Conservation (phyloP, 2,888 invertebrate species). For the Magallana nippona region DNA sequence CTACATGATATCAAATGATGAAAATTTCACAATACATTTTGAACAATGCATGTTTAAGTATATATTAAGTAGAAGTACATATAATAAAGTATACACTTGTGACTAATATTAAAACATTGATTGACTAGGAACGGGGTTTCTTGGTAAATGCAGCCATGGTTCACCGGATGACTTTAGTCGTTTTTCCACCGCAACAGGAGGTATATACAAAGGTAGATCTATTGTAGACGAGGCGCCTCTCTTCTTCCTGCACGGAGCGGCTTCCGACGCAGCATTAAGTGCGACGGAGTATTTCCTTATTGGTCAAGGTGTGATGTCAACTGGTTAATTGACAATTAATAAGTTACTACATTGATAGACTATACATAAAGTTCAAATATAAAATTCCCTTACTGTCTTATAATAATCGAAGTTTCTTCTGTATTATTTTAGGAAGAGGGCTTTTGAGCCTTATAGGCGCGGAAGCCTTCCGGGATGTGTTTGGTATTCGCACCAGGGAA, state of each 20-base stretch:
- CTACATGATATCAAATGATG: not conserved
- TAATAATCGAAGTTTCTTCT: no score
- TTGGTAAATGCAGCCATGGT: slow-evolving; percentile 45
- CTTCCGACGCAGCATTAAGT: slow-evolving; percentile 34
- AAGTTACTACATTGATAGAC: no score
- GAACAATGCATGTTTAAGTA: no score
- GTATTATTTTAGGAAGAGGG: not conserved
- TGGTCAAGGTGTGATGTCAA: slow-evolving; percentile 6
- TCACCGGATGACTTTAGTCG: slow-evolving; percentile 26
- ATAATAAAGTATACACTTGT: no score
- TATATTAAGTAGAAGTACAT: no score
- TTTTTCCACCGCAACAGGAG: slow-evolving; percentile 28
- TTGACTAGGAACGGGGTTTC: not conserved
- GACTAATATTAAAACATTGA: not conserved
- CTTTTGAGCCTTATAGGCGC: not conserved
- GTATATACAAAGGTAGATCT: slow-evolving; percentile 40
- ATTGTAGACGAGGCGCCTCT: slow-evolving; percentile 25
- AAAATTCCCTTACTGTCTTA: no score
- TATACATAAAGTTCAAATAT: no score
- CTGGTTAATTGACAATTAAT: no score
- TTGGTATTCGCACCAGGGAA: slow-evolving; percentile 1
- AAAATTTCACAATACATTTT: no score
- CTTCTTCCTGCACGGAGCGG: slow-evolving; percentile 34
- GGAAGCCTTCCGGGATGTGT: slow-evolving; percentile 9
- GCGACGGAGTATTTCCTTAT: slow-evolving; percentile 37